Evolutionary conservation across 1,140 invertebrate species (phyloP), one percentile per base, ranked within the genome.

Genomic region (Aphelinus atriplicis): DNA sequence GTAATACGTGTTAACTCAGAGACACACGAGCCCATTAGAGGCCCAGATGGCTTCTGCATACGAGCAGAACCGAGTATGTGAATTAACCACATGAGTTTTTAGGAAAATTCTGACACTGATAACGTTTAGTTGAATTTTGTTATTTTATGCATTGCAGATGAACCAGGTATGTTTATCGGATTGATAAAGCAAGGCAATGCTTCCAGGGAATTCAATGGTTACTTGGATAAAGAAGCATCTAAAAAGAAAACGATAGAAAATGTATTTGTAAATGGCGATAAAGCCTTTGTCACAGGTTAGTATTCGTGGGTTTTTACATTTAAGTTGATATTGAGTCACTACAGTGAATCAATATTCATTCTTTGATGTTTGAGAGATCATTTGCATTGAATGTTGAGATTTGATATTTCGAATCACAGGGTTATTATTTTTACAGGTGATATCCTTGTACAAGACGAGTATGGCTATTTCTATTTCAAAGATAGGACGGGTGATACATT

Each of bases 151-250:
- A 56, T 81, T 71, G 2, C 74, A 91, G 92, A 92, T 77, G 94
- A 95, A 85, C 90, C 93, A 6, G 94, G 94, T 51, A 94, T 95
- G 88, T 89, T 95, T 79, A 90, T 95, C 45, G 94, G 93, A 1
- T 89, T 93, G 69, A 95, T 95, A 77, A 87, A 91, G 7, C 87
- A 89, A 73, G 85, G 89, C 51, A 84, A 89, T 67, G 84, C 88
- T 0, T 85, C 84, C 7, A 84, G 88, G 74, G 88, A 90, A 78
- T 91, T 90, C 74, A 87, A 88, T 77, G 90, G 94, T 7, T 95
- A 95, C 84, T 87, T 91, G 26, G 91, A 92, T 73, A 81, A 90
- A 79, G 86, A 88, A 69, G 93, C 92, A 45, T 93, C 92, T 0
- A 88, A 89, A 56, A 94, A 93, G 81, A 95, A 95, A 84, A 90